Evolutionary conservation across 2,113 vertebrate genomes (phyloP).

Genomic region (Crotalus viridis): DNA sequence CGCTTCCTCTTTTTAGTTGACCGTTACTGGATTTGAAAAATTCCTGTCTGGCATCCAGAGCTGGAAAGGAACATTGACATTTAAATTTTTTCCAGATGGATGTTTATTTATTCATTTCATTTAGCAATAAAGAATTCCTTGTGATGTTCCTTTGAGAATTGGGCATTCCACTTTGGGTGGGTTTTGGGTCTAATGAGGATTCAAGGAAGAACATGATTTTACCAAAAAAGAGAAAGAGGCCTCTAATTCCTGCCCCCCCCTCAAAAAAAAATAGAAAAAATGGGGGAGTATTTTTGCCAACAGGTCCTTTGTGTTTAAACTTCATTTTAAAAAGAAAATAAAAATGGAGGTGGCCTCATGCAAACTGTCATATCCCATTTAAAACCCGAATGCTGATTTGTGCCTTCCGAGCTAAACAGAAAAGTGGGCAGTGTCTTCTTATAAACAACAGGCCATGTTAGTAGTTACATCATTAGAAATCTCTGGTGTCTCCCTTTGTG

Average conservation of each 20-base stretch:
- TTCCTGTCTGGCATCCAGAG: not conserved
- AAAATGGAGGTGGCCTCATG: not conserved
- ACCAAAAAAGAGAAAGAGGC: not conserved
- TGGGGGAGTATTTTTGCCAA: not conserved
- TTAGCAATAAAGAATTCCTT: not conserved
- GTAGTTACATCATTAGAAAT: not conserved
- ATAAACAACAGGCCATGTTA: not conserved
- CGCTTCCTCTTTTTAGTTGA: too few relatives aligned
- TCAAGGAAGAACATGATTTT: not conserved
- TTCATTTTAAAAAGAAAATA: not conserved
- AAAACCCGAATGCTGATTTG: not conserved
- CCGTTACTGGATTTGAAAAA: not conserved
- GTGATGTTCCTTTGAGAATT: not conserved
- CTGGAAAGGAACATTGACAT: not conserved
- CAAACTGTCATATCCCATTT: too few relatives aligned
- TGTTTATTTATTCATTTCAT: not conserved
- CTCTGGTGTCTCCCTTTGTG: not conserved
- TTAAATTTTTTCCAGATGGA: not conserved
- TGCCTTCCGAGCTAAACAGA: not conserved
- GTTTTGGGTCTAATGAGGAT: not conserved
- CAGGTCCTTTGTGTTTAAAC: not conserved
- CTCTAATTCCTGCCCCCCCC: not conserved
- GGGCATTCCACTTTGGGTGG: not conserved
- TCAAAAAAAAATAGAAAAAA: not conserved
- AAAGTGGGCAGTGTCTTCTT: not conserved